A percentile compares a stretch with the other conserved stretches of the same genome.
Evolutionary conservation across 1,140 invertebrate species (phyloP).

Genomic region (Argopecten irradians): DNA sequence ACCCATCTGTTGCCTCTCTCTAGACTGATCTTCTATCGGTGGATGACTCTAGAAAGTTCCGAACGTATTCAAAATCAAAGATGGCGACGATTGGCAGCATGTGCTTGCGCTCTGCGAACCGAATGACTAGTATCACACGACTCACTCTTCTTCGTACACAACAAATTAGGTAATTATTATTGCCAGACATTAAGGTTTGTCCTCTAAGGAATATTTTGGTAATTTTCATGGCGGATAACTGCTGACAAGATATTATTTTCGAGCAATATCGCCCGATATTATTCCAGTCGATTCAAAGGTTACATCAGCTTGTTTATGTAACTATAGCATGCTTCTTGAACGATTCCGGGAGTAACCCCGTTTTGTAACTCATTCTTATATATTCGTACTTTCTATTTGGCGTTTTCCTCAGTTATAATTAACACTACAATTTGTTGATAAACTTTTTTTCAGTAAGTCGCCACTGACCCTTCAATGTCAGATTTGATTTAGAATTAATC

Average conservation of each 20-base stretch:
- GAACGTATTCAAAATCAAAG: not conserved
- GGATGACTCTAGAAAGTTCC: not conserved
- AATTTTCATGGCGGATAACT: not conserved
- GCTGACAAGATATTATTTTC: not conserved
- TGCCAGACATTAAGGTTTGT: not conserved
- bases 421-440: not conserved
- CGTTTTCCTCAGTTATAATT: not conserved
- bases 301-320: not conserved
- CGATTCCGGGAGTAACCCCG: too few species aligned
- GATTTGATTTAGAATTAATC: not conserved
- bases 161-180: not conserved
- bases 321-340: too few species aligned
- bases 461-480: conserved; percentile 9
- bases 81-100: conserved; percentile 54
- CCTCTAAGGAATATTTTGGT: not conserved
- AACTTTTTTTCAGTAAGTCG: not conserved
- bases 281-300: not conserved
- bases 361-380: not conserved
- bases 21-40: not conserved
- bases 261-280: too few species aligned
- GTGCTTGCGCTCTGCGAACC: conserved; percentile 42
- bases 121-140: conserved; percentile 23
- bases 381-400: not conserved
- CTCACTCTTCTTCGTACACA: not conserved
- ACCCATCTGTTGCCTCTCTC: not conserved